Conservation (phyloP, 2,888 invertebrate species). For the Nycteola revayana region DNA sequence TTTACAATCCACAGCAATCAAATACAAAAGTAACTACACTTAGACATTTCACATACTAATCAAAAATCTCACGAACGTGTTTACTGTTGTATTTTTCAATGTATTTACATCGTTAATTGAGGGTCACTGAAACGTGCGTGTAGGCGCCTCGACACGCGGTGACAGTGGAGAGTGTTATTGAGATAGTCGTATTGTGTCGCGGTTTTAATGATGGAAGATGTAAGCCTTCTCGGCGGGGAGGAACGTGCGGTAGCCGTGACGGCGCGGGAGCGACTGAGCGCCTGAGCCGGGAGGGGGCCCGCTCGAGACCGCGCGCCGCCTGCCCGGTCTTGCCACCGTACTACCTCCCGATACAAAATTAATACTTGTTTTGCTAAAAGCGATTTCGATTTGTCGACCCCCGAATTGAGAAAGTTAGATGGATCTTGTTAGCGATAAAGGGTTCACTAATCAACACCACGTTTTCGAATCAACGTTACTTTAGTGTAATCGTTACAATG, state of each 20-base stretch:
- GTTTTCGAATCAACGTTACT: conserved; percentile 41
- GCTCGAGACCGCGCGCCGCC: conserved; percentile 66
- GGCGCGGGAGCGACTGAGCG: conserved; percentile 63
- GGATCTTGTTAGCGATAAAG: conserved; percentile 79
- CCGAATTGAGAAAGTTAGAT: conserved; percentile 75
- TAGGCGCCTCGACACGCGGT: conserved; percentile 32
- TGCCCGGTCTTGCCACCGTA: conserved; percentile 43
- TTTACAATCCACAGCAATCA: conserved; percentile 54
- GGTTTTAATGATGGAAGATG: conserved; percentile 52
- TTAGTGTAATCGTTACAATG: conserved; percentile 38
- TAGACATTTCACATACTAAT: conserved; percentile 43
- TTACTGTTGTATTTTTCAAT: conserved; percentile 42
- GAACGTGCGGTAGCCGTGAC: conserved; percentile 54
- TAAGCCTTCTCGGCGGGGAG: conserved; percentile 30
- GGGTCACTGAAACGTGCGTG: conserved; percentile 22
- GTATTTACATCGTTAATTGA: conserved; percentile 34
- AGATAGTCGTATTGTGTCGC: conserved; percentile 44
- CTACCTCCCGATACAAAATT: conserved; percentile 76
- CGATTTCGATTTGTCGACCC: conserved; percentile 80
- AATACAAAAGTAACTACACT: conserved; percentile 52
- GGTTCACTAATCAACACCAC: conserved; percentile 66
- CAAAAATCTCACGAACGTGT: conserved; percentile 45
- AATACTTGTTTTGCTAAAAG: conserved; percentile 81
- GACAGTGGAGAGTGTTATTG: conserved; percentile 31
- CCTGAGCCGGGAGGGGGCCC: conserved; percentile 59